These are phyloP conservation scores for Corynorhinus townsendii DNA, from an alignment of 2,113 vertebrate genomes.

Conservation along the genomic window DNA sequence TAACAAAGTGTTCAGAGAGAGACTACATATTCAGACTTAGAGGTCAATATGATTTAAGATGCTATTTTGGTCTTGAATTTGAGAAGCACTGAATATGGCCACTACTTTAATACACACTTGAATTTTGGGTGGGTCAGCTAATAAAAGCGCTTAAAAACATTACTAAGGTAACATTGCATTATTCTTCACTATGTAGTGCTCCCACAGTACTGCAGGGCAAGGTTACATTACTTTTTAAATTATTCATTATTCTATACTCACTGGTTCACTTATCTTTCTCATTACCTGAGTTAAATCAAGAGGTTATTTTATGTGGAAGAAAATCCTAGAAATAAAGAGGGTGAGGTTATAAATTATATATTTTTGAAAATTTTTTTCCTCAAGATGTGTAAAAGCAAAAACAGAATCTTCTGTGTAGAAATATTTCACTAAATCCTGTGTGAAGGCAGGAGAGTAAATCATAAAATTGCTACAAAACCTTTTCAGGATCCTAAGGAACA, in stretches of 20 bases:
- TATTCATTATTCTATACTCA: not conserved
- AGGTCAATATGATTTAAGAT: not conserved
- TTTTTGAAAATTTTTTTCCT: conserved; percentile 13
- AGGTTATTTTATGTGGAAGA: not conserved
- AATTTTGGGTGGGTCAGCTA: conserved; percentile 17
- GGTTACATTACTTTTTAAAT: not conserved
- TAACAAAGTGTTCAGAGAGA: not conserved
- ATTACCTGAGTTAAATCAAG: not conserved
- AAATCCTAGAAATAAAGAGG: not conserved
- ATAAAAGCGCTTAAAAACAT: conserved; percentile 26
- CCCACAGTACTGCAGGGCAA: not conserved
- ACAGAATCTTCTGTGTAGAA: not conserved
- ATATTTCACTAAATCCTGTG: not conserved
- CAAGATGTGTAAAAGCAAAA: conserved; percentile 4
- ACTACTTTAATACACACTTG: not conserved
- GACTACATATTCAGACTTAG: not conserved
- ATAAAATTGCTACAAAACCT: conserved; percentile 4
- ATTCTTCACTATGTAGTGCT: not conserved
- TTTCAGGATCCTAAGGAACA: conserved; percentile 3
- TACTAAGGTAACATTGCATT: not conserved
- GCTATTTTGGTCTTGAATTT: not conserved
- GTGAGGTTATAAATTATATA: not conserved
- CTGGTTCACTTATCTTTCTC: not conserved
- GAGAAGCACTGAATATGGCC: not conserved
- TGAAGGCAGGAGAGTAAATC: not conserved